Conservation (phyloP, 1,140 invertebrate genomes). For the Temnothorax curvispinosus region DNA sequence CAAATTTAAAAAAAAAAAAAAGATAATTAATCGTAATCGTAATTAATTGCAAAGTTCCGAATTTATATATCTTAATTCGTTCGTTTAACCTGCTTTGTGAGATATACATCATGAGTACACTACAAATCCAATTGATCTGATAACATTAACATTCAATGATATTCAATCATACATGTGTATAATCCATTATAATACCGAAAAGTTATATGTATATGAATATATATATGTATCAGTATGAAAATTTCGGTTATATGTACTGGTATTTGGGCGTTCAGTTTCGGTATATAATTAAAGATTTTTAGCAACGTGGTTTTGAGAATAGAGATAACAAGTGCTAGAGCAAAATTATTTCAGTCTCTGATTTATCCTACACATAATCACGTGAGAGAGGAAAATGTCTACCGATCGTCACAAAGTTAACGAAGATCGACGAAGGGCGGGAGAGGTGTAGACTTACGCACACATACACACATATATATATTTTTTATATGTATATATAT, state of each 20-base stretch:
- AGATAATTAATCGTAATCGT: not conserved
- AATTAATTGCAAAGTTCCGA: not conserved
- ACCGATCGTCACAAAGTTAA: slow-evolving; percentile 10
- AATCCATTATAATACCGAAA: not conserved
- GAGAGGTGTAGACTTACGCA: not conserved
- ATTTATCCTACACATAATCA: slow-evolving; percentile 48
- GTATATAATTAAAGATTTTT: not conserved
- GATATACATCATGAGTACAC: not conserved
- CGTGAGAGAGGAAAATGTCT: not conserved
- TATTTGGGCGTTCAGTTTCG: not conserved
- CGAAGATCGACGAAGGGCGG: not conserved
- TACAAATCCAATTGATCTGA: not conserved
- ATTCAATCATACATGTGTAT: not conserved
- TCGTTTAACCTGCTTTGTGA: not conserved
- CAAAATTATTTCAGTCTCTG: not conserved
- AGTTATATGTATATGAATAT: not conserved
- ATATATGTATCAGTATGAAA: not conserved
- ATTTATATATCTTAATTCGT: not conserved
- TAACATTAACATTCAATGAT: slow-evolving; percentile 18
- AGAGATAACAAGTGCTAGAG: not conserved
- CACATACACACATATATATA: slow-evolving; percentile 45
- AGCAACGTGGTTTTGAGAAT: not conserved
- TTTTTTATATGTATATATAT: slow-evolving; percentile 30
- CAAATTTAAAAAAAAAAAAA: not conserved
- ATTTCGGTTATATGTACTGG: not conserved